Evolutionary conservation across 2,888 invertebrate species (phyloP), one percentile per base, ranked within the genome.

Genomic region (Hoplodrina blanda): DNA sequence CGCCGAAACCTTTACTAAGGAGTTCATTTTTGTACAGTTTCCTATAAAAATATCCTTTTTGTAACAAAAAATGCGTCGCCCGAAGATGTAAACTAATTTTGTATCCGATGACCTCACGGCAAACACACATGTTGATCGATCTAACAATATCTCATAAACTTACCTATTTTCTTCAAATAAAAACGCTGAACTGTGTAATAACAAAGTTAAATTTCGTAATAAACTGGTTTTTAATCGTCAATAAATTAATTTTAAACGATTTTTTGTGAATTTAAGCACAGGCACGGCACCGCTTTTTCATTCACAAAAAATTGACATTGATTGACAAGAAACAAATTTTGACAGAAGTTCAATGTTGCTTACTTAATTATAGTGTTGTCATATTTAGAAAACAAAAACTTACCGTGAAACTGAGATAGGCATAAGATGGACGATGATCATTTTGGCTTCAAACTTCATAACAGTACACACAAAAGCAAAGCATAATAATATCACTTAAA

Each of bases 41-140:
- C 11, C 4, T 13, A n/a, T 19, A 17, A 0, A 41, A 13, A 41
- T 30, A 37, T 37, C 1, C 0, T n/a, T 41, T 11, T 2, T 41
- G 11, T 8, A 1, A n/a, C 7, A 10, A 19, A 25, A 44, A 52
- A 46, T 61, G 15, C 19, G 5, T 57, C 6, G 52, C 7, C 0
- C 0, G 11, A 19, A n/a, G 3, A 25, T 19, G 6, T 53, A 63
- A 50, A 59, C 59, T 20, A 49, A n/a, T 46, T 49, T 73, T 46
- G 41, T 54, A 30, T 41, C 1, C 33, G 60, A 78, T 87, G 86
- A 86, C 76, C 81, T 85, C 87, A 83, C 71, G 6, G 0, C 30
- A n/a, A 25, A 66, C 85, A 85, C 85, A 85, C 85, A 83, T 84
- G 76, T 33, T 15, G 1, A 72, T 78, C 30, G 68, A 83, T 75